These are phyloP conservation scores for Palloptera scutellata DNA, from an alignment of 2,888 invertebrate genomes.

Conservation along the genomic window DNA sequence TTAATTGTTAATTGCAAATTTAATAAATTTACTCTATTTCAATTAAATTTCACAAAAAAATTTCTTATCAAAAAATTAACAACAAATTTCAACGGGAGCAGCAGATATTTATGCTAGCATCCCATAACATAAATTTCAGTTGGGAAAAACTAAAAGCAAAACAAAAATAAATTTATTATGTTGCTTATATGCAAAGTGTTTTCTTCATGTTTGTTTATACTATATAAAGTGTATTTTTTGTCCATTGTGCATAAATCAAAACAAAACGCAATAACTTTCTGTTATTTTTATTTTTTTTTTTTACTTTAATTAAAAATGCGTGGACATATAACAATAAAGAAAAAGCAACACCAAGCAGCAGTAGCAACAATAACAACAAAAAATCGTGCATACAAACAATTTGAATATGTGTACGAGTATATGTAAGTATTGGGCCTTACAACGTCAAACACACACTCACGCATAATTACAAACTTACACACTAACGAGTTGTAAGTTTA, in stretches of 20 bases:
- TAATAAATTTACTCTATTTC: too few relatives aligned
- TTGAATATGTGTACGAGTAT: background rate
- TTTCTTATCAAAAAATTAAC: too few relatives aligned
- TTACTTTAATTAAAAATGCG: conserved; percentile 22
- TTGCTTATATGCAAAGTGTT: too few relatives aligned
- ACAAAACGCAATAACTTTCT: background rate
- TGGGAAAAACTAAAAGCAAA: conserved; percentile 31
- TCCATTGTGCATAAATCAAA: conserved; percentile 8
- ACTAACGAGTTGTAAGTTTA: conserved; percentile 33
- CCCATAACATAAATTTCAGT: too few relatives aligned
- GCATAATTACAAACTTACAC: background rate
- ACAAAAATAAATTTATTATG: background rate
- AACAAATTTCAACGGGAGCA: too few relatives aligned
- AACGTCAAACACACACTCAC: background rate
- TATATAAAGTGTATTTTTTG: background rate
- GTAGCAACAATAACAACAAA: background rate
- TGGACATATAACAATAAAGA: background rate
- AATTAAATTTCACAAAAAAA: conserved; percentile 16
- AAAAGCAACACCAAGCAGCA: too few relatives aligned
- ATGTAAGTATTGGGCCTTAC: background rate
- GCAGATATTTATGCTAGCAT: too few relatives aligned
- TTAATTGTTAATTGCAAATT: too few relatives aligned
- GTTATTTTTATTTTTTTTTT: background rate
- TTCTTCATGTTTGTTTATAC: too few relatives aligned
- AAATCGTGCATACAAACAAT: background rate